Conservation (phyloP, 2,888 invertebrate genomes). For the Caprella mutica region DNA sequence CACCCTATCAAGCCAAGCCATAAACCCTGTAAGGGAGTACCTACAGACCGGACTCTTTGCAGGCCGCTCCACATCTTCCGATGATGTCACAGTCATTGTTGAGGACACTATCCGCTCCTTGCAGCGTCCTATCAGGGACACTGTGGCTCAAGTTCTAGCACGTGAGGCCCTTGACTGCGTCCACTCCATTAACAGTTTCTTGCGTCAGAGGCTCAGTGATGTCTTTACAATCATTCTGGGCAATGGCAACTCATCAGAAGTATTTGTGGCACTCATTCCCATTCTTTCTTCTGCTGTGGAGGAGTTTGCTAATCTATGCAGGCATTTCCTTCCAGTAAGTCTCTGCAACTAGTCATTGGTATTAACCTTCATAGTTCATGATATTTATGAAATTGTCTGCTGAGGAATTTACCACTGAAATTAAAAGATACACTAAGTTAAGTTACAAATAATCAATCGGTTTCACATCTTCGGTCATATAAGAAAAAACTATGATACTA, state of each 20-base stretch:
- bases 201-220: slow-evolving; percentile 28
- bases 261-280: slow-evolving; percentile 1
- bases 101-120: not conserved
- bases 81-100: not conserved
- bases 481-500: too few species aligned
- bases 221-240: slow-evolving; percentile 23
- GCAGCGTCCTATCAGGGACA: slow-evolving; percentile 4
- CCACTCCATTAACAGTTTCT: slow-evolving; percentile 28
- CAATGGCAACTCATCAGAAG: not conserved
- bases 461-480: too few species aligned
- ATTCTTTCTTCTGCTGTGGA: not conserved
- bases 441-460: too few species aligned
- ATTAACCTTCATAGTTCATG: too few species aligned
- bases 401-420: too few species aligned
- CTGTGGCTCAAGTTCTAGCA: slow-evolving; percentile 14
- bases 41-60: not conserved
- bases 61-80: not conserved
- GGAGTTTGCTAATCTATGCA: not conserved
- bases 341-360: too few species aligned
- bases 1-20: too few species aligned
- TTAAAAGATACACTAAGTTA: too few species aligned
- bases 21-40: not conserved
- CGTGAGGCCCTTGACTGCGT: slow-evolving; percentile 32
- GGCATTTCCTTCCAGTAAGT: slow-evolving; percentile 2
- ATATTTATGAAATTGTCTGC: too few species aligned